phyloP scores from a whole-genome alignment of 2,113 vertebrate species.

The Ranitomeya variabilis region DNA sequence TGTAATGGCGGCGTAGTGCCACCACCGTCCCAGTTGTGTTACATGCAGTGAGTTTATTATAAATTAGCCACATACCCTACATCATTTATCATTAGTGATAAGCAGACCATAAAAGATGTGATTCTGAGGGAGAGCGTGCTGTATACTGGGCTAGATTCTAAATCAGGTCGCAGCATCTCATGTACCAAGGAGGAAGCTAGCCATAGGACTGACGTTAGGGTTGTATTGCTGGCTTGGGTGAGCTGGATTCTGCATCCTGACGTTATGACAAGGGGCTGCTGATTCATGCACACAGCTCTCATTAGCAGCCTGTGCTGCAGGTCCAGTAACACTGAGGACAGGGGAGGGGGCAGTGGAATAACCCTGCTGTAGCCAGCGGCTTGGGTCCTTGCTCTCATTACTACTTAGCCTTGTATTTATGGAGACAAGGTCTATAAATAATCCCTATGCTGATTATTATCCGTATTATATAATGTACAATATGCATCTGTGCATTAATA shows the following conservation, averaged over 20 bases:
- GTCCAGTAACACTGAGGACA: slow-evolving; percentile 30
- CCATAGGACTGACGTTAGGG: no score
- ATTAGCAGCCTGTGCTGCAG: slow-evolving; percentile 58
- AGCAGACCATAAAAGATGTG: not conserved
- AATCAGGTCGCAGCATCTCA: no score
- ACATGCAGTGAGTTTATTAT: not conserved
- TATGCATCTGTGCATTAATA: not conserved
- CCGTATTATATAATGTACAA: not conserved
- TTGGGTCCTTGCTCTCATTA: no score
- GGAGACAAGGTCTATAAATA: not conserved
- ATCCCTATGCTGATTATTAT: not conserved
- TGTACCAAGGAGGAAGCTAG: no score
- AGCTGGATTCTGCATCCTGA: slow-evolving; percentile 62
- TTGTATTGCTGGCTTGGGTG: no score
- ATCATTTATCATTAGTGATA: not conserved
- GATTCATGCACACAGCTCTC: slow-evolving; percentile 70
- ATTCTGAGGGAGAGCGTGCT: not conserved
- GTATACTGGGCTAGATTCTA: not conserved
- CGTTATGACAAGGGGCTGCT: slow-evolving; percentile 66
- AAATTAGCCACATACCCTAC: not conserved
- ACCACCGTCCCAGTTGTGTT: not conserved
- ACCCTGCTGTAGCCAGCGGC: not conserved
- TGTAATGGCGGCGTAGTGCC: not conserved
- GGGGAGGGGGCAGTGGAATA: not conserved
- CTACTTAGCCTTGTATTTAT: not conserved